Evolutionary conservation across 2,888 invertebrate species (phyloP), one percentile per base, ranked within the genome.

Genomic region (Dorcus parallelipipedus): DNA sequence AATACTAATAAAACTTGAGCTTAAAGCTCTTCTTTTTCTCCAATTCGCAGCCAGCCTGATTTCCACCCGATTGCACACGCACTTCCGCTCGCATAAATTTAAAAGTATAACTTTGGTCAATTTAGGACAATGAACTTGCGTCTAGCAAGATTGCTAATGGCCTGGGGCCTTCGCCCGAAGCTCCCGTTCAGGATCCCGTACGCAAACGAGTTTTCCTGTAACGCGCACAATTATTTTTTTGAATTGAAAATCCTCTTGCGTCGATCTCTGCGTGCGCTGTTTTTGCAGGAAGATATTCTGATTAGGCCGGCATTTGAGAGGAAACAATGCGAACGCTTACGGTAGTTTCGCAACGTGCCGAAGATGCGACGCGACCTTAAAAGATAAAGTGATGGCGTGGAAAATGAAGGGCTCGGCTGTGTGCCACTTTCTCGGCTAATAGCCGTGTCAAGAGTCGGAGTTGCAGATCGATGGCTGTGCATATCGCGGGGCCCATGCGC

Each of bases 381-480:
- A 33, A 33, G 26, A 33, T 33, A 33, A 33, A 33, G 26, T 33
- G 40, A 26, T 10, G 47, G 14, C 17, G 23, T 23, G 47, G 20
- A 26, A 50, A 52, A 38, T 51, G 50, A 41, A 47, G 26, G 47
- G 47, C 50, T 51, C 48, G 52, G 47, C 47, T 43, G 33, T 47
- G 56, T 56, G 47, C 56, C 52, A 56, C 56, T 56, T 56, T 56
- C 56, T 23, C 56, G 47, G 23, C 17, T 33, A n/a, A 39, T 39
- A 47, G 47, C 45, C 43, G 51, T 23, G 51, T 20, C 3, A 20
- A 20, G 20, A 20, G 20, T 52, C 49, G 43, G 38, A 33, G 49
- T 58, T 57, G 59, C 60, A 56, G 54, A 56, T 52, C 57, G 49
- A 57, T 57, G 42, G 56, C 42, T 60, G 20, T 20, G 60, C 54